Conservation (phyloP, 2,797 vertebrate species). For the Xenopus petersii region DNA sequence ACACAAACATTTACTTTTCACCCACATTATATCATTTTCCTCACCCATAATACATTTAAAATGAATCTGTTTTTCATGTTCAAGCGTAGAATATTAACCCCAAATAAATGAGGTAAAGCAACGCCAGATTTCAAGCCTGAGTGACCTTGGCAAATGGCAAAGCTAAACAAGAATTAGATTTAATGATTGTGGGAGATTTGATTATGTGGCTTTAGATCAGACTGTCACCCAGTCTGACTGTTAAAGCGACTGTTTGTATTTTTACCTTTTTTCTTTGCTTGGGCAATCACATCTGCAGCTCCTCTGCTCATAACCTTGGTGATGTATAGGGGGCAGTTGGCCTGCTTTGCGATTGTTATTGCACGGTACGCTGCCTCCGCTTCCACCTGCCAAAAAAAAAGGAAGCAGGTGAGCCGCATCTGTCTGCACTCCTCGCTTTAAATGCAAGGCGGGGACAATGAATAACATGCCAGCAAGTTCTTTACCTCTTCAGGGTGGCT, state of each 20-base stretch:
- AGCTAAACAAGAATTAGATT: neutral
- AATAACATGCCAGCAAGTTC: neutral
- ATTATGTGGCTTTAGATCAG: neutral
- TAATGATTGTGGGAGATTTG: neutral
- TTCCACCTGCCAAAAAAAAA: conserved; percentile 73
- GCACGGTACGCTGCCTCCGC: conserved; percentile 87
- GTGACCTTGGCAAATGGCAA: conserved; percentile 5
- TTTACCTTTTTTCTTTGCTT: conserved; percentile 86
- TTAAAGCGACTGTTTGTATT: fast-evolving
- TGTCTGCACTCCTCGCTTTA: neutral
- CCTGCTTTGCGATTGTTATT: conserved; percentile 86
- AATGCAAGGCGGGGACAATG: neutral
- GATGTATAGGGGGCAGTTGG: conserved; percentile 90
- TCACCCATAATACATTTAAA: no score
- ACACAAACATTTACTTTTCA: no score
- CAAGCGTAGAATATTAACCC: neutral
- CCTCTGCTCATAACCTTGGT: conserved; percentile 92
- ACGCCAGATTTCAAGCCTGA: conserved; percentile 1
- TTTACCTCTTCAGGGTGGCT: conserved; percentile 88
- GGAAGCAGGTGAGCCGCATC: neutral
- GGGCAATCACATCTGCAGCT: conserved; percentile 83
- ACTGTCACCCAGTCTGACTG: neutral
- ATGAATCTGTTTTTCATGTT: no score
- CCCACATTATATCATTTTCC: no score
- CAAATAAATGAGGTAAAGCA: neutral